A percentile compares a stretch with the other conserved stretches of the same genome.
phyloP scores from a whole-genome alignment of 2,797 vertebrate species.

The Emydoidea blandingii region DNA sequence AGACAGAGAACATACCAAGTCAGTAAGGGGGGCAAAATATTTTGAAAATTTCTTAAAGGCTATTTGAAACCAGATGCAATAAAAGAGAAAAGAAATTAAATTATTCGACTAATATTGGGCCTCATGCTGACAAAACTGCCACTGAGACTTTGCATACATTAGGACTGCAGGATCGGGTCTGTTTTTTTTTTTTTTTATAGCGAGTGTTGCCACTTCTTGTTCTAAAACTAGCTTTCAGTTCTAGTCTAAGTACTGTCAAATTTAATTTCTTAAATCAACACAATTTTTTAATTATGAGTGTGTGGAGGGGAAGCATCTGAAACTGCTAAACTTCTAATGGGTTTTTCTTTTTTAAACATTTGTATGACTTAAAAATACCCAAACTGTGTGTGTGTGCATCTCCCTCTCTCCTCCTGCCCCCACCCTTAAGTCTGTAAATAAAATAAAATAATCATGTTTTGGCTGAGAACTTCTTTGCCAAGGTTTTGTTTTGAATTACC shows the following conservation, averaged over 20 bases:
- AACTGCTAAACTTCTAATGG: neutral
- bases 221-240: neutral
- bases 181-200: neutral
- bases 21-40: neutral
- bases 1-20: neutral
- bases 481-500: neutral
- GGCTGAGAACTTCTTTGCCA: neutral
- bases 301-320: neutral
- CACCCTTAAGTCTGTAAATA: neutral
- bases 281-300: conserved; percentile 5
- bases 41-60: neutral
- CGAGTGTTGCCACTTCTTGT: neutral
- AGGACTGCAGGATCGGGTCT: neutral
- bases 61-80: neutral
- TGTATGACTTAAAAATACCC: neutral
- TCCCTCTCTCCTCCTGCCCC: neutral
- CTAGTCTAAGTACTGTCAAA: neutral
- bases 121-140: neutral
- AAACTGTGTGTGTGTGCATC: neutral
- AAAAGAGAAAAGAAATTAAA: neutral
- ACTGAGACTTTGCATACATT: neutral
- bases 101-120: neutral
- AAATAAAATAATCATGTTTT: neutral
- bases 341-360: neutral
- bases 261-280: conserved; percentile 12